Conservation (phyloP, 1,140 invertebrate genomes). For the Hyphantria cunea region DNA sequence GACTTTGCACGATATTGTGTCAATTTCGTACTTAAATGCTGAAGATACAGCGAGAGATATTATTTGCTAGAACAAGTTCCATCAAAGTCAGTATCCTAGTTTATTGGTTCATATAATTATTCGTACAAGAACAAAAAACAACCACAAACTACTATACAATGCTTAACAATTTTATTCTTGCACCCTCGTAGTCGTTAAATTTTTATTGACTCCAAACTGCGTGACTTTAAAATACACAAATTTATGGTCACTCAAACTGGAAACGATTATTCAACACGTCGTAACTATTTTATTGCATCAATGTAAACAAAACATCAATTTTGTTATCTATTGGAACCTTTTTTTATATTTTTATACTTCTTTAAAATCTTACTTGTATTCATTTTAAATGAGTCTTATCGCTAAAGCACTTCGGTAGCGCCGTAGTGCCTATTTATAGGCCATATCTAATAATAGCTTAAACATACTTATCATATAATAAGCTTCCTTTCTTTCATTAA, state of each 20-base stretch:
- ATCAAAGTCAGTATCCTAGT: not conserved
- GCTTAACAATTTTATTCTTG: constrained; percentile 68
- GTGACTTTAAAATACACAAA: constrained; percentile 80
- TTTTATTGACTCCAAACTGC: constrained; percentile 78
- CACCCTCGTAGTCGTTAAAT: constrained; percentile 77
- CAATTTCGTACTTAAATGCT: constrained; percentile 2
- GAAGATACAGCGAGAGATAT: constrained; percentile 14
- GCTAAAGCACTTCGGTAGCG: not conserved
- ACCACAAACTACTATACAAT: constrained; percentile 56
- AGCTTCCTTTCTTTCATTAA: too few relatives aligned
- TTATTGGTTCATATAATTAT: constrained; percentile 18
- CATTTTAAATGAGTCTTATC: not conserved
- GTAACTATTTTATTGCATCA: constrained; percentile 78
- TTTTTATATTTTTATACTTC: constrained; percentile 13
- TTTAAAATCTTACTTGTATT: too few relatives aligned
- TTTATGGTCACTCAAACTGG: constrained; percentile 78
- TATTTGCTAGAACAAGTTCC: constrained; percentile 12
- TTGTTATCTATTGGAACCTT: constrained; percentile 44
- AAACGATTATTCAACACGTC: constrained; percentile 80
- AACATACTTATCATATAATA: too few relatives aligned
- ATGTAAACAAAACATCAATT: constrained; percentile 77
- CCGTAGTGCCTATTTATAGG: too few relatives aligned
- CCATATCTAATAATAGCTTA: too few relatives aligned
- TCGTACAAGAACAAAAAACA: constrained; percentile 31
- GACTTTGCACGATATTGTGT: constrained; percentile 9